A percentile compares a stretch with the other conserved stretches of the same genome.
These are phyloP conservation scores for Cyrtorhinus lividipennis DNA, from an alignment of 1,140 invertebrate genomes.

Conservation along the genomic window DNA sequence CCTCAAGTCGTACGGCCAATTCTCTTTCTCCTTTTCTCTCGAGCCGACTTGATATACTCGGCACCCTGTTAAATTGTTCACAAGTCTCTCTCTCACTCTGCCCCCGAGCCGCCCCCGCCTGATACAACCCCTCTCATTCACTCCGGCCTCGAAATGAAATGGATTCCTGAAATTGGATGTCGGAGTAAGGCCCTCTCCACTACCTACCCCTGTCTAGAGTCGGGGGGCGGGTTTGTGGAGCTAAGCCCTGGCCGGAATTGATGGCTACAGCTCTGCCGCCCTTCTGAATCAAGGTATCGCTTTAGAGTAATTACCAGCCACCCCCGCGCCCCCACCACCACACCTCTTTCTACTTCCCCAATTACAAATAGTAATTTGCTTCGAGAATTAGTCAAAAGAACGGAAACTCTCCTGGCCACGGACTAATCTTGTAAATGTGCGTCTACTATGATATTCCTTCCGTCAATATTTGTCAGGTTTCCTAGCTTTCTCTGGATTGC, in stretches of 20 bases:
- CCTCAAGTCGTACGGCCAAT: neutral
- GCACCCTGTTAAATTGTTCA: constrained; percentile 15
- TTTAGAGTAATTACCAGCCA: neutral
- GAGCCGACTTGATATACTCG: constrained; percentile 11
- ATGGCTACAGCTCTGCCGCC: neutral
- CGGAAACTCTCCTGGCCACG: neutral
- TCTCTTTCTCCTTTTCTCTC: neutral
- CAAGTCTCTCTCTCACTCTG: constrained; percentile 1
- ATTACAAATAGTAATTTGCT: neutral
- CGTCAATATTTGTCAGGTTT: constrained; percentile 4
- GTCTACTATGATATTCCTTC: neutral
- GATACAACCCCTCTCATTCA: neutral
- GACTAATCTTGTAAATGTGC: neutral
- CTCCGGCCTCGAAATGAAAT: constrained; percentile 12
- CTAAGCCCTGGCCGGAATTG: neutral
- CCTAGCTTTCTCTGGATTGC: neutral
- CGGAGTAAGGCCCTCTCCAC: neutral
- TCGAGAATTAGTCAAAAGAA: neutral
- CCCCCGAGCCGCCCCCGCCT: neutral
- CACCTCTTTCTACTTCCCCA: neutral
- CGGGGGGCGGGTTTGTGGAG: neutral
- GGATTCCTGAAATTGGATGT: constrained; percentile 14
- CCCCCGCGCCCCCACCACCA: neutral
- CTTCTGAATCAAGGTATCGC: neutral
- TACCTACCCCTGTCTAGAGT: too few species aligned